phyloP scores from a whole-genome alignment of 1,140 invertebrate genomes.

The Eufriesea mexicana region DNA sequence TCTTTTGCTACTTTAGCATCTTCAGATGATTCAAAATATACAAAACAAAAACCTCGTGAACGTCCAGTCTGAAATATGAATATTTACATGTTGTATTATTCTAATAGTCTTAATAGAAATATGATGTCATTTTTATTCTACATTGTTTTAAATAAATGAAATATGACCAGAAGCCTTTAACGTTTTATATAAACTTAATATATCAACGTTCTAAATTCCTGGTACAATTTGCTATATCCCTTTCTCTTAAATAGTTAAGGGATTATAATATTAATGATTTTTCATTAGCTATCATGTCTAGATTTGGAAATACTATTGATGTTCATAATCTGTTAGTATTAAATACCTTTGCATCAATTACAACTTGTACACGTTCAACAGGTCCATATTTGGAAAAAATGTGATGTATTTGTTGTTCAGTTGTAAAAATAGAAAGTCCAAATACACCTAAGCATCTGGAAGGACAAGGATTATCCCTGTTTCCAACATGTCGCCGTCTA shows the following conservation, averaged over 20 bases:
- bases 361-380: conserved; percentile 96
- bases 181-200: conserved; percentile 66
- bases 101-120: background rate
- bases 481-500: conserved; percentile 84
- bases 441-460: conserved; percentile 97
- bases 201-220: conserved; percentile 78
- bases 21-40: conserved; percentile 94
- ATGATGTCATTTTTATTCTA: background rate
- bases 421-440: conserved; percentile 95
- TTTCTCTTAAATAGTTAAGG: background rate
- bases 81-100: background rate
- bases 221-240: conserved; percentile 73
- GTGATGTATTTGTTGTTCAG: conserved; percentile 95
- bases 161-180: conserved; percentile 80
- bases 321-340: background rate
- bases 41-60: conserved; percentile 98
- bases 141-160: background rate
- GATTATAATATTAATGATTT: conserved; percentile 8
- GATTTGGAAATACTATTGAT: conserved; percentile 13
- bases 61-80: conserved; percentile 88
- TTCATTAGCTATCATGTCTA: background rate
- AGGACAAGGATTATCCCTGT: conserved; percentile 91
- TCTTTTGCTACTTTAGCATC: conserved; percentile 98
- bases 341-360: conserved; percentile 96
- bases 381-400: conserved; percentile 96